Evolutionary conservation across 2,113 vertebrate species (phyloP).

Genomic region (Ameiurus melas): DNA sequence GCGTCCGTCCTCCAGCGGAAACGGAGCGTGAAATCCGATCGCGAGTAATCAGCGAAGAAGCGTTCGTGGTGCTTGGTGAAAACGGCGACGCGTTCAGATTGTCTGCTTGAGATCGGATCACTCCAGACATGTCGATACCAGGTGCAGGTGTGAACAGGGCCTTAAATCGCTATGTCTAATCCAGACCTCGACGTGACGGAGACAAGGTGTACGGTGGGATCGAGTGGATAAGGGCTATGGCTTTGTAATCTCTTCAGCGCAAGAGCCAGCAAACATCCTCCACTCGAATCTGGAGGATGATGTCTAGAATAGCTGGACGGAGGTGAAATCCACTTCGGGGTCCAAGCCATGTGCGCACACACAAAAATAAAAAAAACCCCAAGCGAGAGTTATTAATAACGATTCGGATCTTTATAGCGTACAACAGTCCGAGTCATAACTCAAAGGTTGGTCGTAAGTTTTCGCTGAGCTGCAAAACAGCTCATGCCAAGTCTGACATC

Average conservation of each 20-base stretch:
- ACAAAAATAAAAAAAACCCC: too few species aligned
- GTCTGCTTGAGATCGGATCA: background rate
- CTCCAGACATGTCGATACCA: background rate
- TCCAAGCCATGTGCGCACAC: conserved; percentile 15
- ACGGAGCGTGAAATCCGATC: background rate
- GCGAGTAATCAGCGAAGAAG: background rate
- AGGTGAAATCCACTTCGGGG: conserved; percentile 26
- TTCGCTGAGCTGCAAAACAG: conserved; percentile 6
- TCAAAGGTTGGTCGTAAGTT: conserved; percentile 19
- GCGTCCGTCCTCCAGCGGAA: background rate
- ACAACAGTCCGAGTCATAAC: background rate
- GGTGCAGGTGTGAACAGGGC: background rate
- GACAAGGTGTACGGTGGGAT: background rate
- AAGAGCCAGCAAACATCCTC: conserved; percentile 27
- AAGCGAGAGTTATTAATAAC: background rate
- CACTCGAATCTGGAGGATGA: conserved; percentile 15
- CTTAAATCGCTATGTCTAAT: conserved; percentile 63
- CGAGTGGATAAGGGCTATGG: background rate
- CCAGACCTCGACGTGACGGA: conserved; percentile 21
- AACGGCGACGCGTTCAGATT: background rate
- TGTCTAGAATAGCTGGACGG: conserved; percentile 14
- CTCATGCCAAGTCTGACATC: background rate
- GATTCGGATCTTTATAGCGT: background rate
- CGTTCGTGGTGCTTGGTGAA: background rate
- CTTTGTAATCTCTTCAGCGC: conserved; percentile 37